Base-by-base conservation (phyloP, 2,113 vertebrate species). In the Triplophysa rosa region DNA sequence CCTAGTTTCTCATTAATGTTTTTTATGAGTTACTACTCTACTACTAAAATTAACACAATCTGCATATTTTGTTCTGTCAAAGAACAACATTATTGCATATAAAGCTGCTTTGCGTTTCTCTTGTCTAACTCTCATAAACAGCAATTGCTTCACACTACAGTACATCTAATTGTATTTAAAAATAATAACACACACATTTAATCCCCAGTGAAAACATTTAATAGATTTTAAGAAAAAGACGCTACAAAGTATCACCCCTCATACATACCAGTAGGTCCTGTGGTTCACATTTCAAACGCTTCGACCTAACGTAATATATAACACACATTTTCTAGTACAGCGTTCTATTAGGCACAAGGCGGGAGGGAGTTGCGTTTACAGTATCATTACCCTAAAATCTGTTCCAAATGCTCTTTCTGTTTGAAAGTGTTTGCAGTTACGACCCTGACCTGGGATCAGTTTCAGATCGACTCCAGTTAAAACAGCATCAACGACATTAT, bases 311-410 rank as follows among this genome's bases (percentile, higher is more conserved):
- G 81, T 82, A 89, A 84, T 70, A 80, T 16, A 45, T 72, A 88
- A 88, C 70, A 75, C 70, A 77, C 83, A 78, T 78, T 69, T 81
- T 80, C 81, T 37, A 84, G 82, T 86, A 80, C 75, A 82, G 80
- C 84, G 72, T 89, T 82, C 33, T 80, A 67, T 87, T 89, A 93
- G 91, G 90, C 92, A 93, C 90, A 87, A 84, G 87, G 90, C 90
- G 85, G 90, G 86, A 85, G 84, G 84, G 86, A 86, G 84, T 80
- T 26, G 66, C 52, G 63, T 81, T 81, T 78, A 82, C 81, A 81
- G 69, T 54, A 67, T 85, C 70, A 80, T 82, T 86, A 88, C 80
- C 81, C 80, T 67, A 73, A 80, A 73, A 73, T 78, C 73, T 78
- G 64, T 66, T 80, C 47, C 76, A 77, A 49, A 83, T 56, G 33